Evolutionary conservation across 2,797 vertebrate genomes (phyloP), one percentile per base, ranked within the genome.

Genomic region (Coccyzus lansbergi): DNA sequence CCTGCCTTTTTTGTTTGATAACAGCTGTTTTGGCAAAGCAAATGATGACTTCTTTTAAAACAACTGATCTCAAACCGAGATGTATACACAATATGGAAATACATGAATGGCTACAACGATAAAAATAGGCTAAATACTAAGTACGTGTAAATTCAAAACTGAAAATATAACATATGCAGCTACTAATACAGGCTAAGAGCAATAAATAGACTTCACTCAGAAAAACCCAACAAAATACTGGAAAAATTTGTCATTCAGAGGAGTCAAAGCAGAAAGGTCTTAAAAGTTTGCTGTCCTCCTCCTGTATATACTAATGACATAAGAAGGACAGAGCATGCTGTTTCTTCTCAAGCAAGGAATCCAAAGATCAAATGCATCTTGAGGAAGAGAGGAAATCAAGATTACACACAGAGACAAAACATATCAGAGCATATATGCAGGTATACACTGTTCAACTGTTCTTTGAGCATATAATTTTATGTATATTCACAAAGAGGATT

Each of bases 201-300:
- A 80, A 38, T 34, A 84, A 74, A 77, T 33, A 77, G 13, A 56
- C 8, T 63, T 83, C 3, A 34, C 6, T 63, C 26, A 65, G 46
- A 63, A n/a, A 63, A 29, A 0, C 0, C 1, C 4, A 36, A 21
- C 2, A 40, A 63, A 83, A 51, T 53, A 34, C 28, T 40, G n/a
- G 36, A 62, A 83, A 81, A 70, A 8, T 3, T 15, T 18, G 7
- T 70, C 38, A 67, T 22, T 63, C 36, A 55, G 42, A 87, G 18
- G 4, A 5, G 65, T 49, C 7, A 19, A 49, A 18, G 42, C 9
- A 85, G 22, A 85, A 76, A 62, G 4, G 4, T 52, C 25, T 84
- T 29, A 84, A 33, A 56, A 5, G 4, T 10, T 26, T 7, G 21
- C 12, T 60, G 6, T 19, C 7, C 28, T 62, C 24, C 40, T 74